Evolutionary conservation across 1,140 invertebrate species (phyloP), one percentile per base, ranked within the genome.

Genomic region (Zaprionus davidi): DNA sequence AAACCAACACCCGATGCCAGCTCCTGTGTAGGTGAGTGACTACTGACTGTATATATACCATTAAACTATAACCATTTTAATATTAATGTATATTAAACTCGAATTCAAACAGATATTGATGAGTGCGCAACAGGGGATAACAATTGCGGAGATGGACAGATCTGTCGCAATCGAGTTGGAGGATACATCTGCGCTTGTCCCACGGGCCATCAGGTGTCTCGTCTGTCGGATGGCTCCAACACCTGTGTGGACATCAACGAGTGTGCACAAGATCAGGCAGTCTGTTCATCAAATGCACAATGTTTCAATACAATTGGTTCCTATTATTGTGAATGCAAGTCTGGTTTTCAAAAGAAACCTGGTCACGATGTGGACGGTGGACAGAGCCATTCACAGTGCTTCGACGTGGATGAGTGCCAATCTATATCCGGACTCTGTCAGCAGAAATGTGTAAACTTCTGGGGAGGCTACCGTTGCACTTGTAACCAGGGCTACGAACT

Each of bases 241-340:
- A 94, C 94, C 3, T 99, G 98, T 93, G 95, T 96, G 62, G 98
- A 99, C 92, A 97, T 98, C 24, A 95, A 99, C 91, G 98, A 99
- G 92, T 99, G 98, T 70, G 87, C 91, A 36, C 92, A 74, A 28
- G 69, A 92, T 76, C 71, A 75, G 86, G 80, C 95, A 92, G 93
- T 94, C 3, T 95, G 95, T 71, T 93, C 94, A 0, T 92, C 93
- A 15, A 94, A 96, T 79, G 93, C 95, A 0, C 90, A 93, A 13
- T 98, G 98, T 90, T 93, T 96, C 17, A 98, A 98, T 92, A 96
- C 96, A 1, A 93, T 95, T 3, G 98, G 98, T 2, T 96, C 96
- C 13, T 98, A 95, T 92, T 94, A 95, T 59, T 98, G 98, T 87
- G 94, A 95, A 17, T 98, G 98, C 90, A 93, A 95, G 15, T 86